Conservation (phyloP, 2,888 invertebrate species). For the Dichetophora obliterata region DNA sequence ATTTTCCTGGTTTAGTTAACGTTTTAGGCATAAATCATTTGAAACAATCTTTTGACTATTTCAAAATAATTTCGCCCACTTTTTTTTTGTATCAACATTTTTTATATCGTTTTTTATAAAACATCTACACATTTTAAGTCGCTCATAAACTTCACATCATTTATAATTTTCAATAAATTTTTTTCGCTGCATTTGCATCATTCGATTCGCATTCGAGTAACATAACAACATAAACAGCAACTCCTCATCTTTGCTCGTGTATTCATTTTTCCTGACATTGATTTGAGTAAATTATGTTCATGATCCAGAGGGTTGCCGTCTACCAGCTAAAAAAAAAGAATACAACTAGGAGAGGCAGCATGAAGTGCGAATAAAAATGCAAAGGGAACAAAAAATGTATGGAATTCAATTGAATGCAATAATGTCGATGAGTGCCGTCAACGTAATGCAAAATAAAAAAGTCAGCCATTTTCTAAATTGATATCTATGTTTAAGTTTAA, state of each 20-base stretch:
- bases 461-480: neutral
- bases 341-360: neutral
- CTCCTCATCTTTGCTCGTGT: conserved; percentile 31
- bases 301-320: neutral
- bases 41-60: too few species aligned
- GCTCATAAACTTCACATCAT: neutral
- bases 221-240: conserved; percentile 17
- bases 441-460: neutral
- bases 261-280: conserved; percentile 37
- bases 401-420: neutral
- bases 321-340: neutral
- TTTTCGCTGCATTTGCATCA: conserved; percentile 25
- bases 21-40: too few species aligned
- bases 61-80: too few species aligned
- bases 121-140: neutral
- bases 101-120: neutral
- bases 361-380: neutral
- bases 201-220: conserved; percentile 26
- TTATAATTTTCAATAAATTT: neutral
- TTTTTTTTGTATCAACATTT: too few species aligned
- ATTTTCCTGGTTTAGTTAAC: too few species aligned
- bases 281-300: conserved; percentile 43
- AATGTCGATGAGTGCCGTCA: neutral
- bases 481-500: too few species aligned
- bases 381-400: neutral